Evolutionary conservation across 2,797 vertebrate genomes (phyloP).

Genomic region (Phoebastria nigripes): DNA sequence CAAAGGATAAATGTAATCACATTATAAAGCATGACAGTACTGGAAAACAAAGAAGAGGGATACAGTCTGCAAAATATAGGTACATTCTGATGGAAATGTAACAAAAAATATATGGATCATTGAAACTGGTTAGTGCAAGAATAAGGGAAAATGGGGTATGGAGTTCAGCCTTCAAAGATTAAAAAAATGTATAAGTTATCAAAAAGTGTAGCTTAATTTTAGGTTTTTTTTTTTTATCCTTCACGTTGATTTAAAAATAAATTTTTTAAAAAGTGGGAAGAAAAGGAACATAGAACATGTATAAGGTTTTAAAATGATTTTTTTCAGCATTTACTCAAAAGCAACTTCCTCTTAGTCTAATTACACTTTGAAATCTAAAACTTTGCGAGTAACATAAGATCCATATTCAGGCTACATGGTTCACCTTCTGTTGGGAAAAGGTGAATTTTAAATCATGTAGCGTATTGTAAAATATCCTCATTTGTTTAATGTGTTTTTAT

Average conservation of each 20-base stretch:
- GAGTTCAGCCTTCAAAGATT: neutral
- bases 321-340: neutral
- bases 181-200: neutral
- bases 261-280: neutral
- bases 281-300: neutral
- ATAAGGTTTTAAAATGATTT: neutral
- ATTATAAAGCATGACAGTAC: neutral
- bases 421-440: constrained; percentile 37
- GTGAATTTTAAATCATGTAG: constrained; percentile 45
- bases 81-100: neutral
- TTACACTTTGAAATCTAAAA: constrained; percentile 7
- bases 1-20: neutral
- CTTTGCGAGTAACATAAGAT: neutral
- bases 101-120: neutral
- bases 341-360: constrained; percentile 13
- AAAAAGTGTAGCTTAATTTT: neutral
- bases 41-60: neutral
- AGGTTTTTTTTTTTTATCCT: fast-evolving
- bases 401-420: neutral
- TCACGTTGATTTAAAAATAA: neutral
- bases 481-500: constrained; percentile 75
- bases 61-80: neutral
- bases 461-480: constrained; percentile 37
- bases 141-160: neutral
- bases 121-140: neutral